These are phyloP conservation scores for Onchidella celtica DNA, from an alignment of 2,888 invertebrate species.

Conservation along the genomic window DNA sequence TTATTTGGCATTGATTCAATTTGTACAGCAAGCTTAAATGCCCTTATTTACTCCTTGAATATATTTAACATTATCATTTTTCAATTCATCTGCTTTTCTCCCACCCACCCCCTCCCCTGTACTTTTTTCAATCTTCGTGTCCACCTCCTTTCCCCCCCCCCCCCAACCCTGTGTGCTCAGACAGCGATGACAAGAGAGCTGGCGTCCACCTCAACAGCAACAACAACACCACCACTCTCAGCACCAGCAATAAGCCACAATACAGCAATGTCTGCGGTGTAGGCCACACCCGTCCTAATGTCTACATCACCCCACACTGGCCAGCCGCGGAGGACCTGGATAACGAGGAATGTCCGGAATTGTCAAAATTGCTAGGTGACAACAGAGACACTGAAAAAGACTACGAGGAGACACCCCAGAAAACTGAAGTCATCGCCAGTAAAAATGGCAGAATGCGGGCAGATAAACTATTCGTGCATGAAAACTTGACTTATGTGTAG, in stretches of 20 bases:
- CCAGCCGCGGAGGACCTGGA: background rate
- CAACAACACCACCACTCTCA: background rate
- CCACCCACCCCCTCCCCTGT: too few relatives aligned
- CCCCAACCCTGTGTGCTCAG: background rate
- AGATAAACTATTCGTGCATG: background rate
- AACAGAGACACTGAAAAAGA: background rate
- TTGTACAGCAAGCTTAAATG: too few relatives aligned
- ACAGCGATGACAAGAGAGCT: background rate
- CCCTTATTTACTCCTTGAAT: too few relatives aligned
- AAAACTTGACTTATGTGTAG: constrained; percentile 40
- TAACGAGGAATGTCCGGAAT: constrained; percentile 22
- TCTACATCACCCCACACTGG: constrained; percentile 33
- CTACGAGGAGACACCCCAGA: background rate
- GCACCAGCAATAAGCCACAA: too few relatives aligned
- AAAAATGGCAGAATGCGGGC: constrained; percentile 18
- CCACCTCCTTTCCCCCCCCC: too few relatives aligned
- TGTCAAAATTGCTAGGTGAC: constrained; percentile 13
- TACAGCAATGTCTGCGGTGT: constrained; percentile 30
- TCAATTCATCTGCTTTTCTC: too few relatives aligned
- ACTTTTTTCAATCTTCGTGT: too few relatives aligned
- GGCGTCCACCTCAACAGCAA: background rate
- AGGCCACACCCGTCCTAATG: constrained; percentile 25
- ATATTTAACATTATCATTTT: too few relatives aligned
- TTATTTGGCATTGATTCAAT: too few relatives aligned
- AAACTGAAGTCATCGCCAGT: background rate